These are phyloP conservation scores for Mustela lutreola DNA, from an alignment of 2,113 vertebrate genomes.

Conservation along the genomic window DNA sequence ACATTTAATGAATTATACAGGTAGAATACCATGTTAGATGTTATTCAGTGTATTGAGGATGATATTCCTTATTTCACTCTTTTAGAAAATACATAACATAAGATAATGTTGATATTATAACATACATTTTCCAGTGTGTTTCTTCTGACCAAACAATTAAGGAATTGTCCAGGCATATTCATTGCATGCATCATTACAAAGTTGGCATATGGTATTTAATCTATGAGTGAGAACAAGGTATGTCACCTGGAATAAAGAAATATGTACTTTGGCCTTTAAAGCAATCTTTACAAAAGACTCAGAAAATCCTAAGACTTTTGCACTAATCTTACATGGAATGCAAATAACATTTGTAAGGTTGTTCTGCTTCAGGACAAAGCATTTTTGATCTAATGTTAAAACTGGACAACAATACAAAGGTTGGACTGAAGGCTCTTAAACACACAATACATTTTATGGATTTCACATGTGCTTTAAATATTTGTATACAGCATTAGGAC, in stretches of 20 bases:
- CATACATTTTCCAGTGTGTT: background rate
- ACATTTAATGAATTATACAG: background rate
- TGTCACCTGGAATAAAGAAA: slow-evolving; percentile 6
- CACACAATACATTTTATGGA: background rate
- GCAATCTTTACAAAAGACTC: background rate
- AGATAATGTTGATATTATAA: background rate
- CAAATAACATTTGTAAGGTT: slow-evolving; percentile 49
- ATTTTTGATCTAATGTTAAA: slow-evolving; percentile 36
- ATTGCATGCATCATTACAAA: background rate
- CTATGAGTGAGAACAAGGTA: background rate
- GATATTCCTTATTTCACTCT: background rate
- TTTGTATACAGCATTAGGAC: background rate
- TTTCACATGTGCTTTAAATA: background rate
- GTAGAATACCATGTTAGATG: background rate
- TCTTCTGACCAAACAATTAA: slow-evolving; percentile 14
- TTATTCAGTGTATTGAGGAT: background rate
- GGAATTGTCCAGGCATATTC: background rate
- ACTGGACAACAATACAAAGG: background rate
- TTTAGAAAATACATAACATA: background rate
- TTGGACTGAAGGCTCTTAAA: background rate
- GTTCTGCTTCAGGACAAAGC: background rate
- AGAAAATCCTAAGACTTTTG: background rate
- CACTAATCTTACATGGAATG: slow-evolving; percentile 3
- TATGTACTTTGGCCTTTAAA: slow-evolving; percentile 30
- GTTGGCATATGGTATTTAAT: slow-evolving; percentile 34